A percentile compares a stretch with the other conserved stretches of the same genome.
phyloP scores from a whole-genome alignment of 2,113 vertebrate genomes.

The Cephalopterus ornatus region DNA sequence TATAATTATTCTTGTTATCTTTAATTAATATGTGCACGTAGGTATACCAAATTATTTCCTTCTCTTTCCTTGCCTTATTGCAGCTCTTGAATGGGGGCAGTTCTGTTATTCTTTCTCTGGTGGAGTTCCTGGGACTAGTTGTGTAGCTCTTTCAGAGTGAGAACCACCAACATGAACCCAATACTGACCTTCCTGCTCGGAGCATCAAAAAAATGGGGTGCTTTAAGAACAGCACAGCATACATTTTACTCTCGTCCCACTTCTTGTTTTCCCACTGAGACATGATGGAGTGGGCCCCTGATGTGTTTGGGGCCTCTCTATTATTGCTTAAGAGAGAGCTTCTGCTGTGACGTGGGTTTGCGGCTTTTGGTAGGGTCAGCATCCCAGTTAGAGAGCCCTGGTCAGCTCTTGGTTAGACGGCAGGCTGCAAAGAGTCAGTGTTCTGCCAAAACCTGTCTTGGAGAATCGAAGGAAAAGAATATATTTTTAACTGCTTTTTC shows the following conservation, averaged over 20 bases:
- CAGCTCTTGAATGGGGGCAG: neutral
- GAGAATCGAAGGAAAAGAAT: neutral
- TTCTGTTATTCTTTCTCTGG: neutral
- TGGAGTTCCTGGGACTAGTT: neutral
- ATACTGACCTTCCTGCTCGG: neutral
- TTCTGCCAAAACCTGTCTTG: neutral
- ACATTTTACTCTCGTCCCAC: neutral
- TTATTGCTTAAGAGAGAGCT: neutral
- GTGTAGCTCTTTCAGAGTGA: neutral
- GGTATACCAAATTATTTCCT: neutral
- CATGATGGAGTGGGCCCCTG: rapidly evolving
- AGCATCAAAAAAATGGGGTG: neutral
- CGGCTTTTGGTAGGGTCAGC: neutral
- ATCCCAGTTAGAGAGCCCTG: neutral
- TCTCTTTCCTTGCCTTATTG: neutral
- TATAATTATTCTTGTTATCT: slow-evolving; percentile 47
- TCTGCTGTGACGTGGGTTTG: neutral
- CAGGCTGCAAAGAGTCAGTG: neutral
- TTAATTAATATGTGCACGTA: slow-evolving; percentile 1
- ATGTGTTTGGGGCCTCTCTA: neutral
- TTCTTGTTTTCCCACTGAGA: neutral
- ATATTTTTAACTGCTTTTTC: neutral
- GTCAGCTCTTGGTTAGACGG: rapidly evolving
- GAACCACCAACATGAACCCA: neutral
- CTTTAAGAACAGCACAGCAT: neutral